Evolutionary conservation across 2,888 invertebrate species (phyloP).

Genomic region (Entomobrya proxima): DNA sequence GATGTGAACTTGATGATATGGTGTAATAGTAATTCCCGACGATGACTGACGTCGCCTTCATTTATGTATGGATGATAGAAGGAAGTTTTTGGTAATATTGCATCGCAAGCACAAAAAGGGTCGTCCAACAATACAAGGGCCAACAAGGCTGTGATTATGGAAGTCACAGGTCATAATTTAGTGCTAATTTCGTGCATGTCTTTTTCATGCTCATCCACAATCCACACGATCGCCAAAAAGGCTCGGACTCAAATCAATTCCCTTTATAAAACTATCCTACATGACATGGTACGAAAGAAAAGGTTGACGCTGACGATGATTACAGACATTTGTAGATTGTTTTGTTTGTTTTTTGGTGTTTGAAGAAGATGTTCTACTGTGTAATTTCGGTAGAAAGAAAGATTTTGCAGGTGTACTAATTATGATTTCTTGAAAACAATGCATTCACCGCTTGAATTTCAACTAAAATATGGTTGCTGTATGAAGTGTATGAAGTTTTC

Average conservation of each 20-base stretch:
- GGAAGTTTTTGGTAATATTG: not conserved
- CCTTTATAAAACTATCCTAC: not conserved
- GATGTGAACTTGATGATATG: constrained; percentile 23
- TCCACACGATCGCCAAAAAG: not conserved
- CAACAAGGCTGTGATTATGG: constrained; percentile 46
- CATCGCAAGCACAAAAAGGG: not conserved
- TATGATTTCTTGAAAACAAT: too few species aligned
- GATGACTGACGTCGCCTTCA: constrained; percentile 35
- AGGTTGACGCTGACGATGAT: not conserved
- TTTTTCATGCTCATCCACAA: constrained; percentile 12
- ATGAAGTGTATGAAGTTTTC: not conserved
- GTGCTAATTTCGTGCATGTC: constrained; percentile 55
- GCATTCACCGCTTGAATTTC: too few species aligned
- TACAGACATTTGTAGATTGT: not conserved
- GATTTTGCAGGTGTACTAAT: constrained; percentile 34
- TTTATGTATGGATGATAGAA: not conserved
- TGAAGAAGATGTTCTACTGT: not conserved
- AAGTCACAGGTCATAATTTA: constrained; percentile 53
- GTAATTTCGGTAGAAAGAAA: not conserved
- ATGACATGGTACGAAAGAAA: too few species aligned
- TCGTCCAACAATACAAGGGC: constrained; percentile 27
- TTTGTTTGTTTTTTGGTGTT: constrained; percentile 51
- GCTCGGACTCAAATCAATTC: not conserved
- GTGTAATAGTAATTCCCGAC: not conserved
- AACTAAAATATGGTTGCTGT: too few species aligned